Conservation (phyloP, 2,888 invertebrate species). For the Agapostemon virescens region DNA sequence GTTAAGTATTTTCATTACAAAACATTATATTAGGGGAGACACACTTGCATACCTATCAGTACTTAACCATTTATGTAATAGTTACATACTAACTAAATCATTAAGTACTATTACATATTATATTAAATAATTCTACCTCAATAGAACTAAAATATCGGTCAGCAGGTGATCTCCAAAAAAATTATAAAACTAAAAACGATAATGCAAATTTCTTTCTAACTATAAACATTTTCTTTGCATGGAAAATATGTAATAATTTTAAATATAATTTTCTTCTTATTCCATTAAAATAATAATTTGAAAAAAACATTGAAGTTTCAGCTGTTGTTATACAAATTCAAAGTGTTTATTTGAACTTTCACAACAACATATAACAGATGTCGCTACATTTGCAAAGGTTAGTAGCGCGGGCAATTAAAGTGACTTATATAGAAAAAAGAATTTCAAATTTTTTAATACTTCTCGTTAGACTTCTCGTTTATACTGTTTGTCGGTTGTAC, state of each 20-base stretch:
- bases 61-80: neutral
- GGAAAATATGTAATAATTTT: neutral
- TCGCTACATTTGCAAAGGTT: neutral
- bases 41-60: neutral
- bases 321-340: neutral
- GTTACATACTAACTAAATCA: neutral
- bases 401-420: too few relatives aligned
- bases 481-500: neutral
- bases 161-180: too few relatives aligned
- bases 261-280: neutral
- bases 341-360: neutral
- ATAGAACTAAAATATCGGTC: too few relatives aligned
- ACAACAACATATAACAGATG: neutral
- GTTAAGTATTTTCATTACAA: neutral
- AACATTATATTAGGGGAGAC: neutral
- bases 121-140: too few relatives aligned
- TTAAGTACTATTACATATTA: neutral
- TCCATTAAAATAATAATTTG: neutral
- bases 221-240: neutral
- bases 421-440: too few relatives aligned
- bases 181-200: neutral
- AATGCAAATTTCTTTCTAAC: neutral
- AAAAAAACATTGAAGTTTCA: too few relatives aligned
- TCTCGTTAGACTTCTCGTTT: fast-evolving
- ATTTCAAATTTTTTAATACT: neutral